Base-by-base conservation (phyloP, 1,140 invertebrate species). In the Phthorimaea operculella region DNA sequence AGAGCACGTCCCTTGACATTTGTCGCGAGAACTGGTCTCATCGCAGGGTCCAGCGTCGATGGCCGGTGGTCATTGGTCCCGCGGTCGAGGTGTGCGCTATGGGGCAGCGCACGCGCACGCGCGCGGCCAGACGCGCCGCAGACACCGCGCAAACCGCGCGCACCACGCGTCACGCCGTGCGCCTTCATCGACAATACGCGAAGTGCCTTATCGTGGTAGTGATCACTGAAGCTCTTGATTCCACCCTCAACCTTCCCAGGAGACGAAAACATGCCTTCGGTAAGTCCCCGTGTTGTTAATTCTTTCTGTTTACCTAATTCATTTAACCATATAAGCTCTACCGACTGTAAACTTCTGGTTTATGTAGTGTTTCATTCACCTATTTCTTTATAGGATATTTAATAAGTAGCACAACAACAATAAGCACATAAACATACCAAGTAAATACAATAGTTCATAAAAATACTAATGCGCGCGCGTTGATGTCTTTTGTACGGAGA, bases 121-220 rank as follows among this genome's bases (percentile, higher is more conserved):
- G 49, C 28, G 2, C 8, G 12, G 44, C 8, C 44, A n/a, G 44
- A 11, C 11, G 44, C 8, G 16, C 44, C n/a, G 53, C 74, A 79
- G 76, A 79, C 76, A 69, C 59, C 61, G 55, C 64, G 64, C 64
- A 77, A 76, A 81, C 78, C 59, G 53, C 70, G 74, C 58, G 62
- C 66, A 58, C 63, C 66, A 72, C 75, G 66, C 70, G 72, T 62
- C 60, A 53, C 55, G 49, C 33, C 50, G 12, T 15, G 44, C 15
- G 16, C 44, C 1, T 17, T 47, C 36, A 39, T n/a, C 10, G 8
- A 39, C 36, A 10, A 12, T 39, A 39, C 36, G 44, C 44, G 44
- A 9, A 15, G 44, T 47, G 44, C 11, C 15, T 16, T 47, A 47
- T 47, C 44, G 44, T 47, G 44, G 8, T 16, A 47, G 44, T 47